phyloP scores from a whole-genome alignment of 2,888 invertebrate genomes.

The Reticulitermes lucifugus region DNA sequence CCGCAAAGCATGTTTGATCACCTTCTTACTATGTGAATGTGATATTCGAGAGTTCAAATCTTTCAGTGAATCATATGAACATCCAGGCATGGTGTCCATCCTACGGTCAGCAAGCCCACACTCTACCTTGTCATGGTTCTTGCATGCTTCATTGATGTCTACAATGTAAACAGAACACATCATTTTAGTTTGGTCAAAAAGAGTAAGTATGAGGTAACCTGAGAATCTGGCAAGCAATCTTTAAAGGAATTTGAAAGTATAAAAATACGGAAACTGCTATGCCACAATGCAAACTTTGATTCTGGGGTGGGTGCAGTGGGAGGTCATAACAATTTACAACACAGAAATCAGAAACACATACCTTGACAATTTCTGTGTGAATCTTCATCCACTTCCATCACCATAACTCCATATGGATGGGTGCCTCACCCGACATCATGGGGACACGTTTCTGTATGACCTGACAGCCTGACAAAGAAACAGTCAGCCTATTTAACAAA shows the following conservation, averaged over 20 bases:
- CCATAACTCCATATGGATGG: constrained; percentile 33
- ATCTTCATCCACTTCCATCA: constrained; percentile 44
- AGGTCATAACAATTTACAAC: too few relatives aligned
- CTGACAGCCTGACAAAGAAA: background rate
- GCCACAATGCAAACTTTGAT: too few relatives aligned
- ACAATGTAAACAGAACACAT: background rate
- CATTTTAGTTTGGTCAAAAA: background rate
- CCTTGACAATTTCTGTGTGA: background rate
- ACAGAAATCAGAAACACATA: background rate
- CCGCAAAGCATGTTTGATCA: constrained; percentile 81
- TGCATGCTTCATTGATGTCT: background rate
- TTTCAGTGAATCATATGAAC: constrained; percentile 50
- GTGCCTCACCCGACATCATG: background rate
- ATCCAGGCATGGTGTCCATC: constrained; percentile 49
- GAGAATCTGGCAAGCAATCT: too few relatives aligned
- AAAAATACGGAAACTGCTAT: too few relatives aligned
- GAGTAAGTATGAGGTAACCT: too few relatives aligned
- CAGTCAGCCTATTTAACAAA: background rate
- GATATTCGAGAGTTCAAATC: constrained; percentile 51
- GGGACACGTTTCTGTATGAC: background rate
- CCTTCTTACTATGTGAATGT: constrained; percentile 71
- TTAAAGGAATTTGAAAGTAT: too few relatives aligned
- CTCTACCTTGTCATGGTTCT: constrained; percentile 15
- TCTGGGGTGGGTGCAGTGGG: too few relatives aligned
- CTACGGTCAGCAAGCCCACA: constrained; percentile 19